Evolutionary conservation across 2,888 invertebrate genomes (phyloP).

Genomic region (Biston stratarius): DNA sequence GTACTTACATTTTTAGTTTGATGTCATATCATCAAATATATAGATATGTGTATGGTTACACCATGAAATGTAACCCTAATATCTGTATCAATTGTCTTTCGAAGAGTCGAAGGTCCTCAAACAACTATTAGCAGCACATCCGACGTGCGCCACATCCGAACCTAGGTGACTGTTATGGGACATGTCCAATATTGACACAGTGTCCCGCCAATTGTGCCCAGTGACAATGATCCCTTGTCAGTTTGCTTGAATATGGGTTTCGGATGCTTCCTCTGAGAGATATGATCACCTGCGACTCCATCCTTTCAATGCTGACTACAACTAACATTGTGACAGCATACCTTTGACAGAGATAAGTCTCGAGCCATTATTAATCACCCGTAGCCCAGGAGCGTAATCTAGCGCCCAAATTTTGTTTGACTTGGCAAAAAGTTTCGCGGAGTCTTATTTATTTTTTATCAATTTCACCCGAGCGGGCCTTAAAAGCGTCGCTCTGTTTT

Average conservation of each 20-base stretch:
- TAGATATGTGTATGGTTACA: not conserved
- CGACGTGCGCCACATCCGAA: constrained; percentile 70
- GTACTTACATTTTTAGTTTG: too few relatives aligned
- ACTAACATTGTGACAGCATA: constrained; percentile 38
- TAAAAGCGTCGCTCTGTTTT: constrained; percentile 82
- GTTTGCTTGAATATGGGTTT: constrained; percentile 64
- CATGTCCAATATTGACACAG: constrained; percentile 82
- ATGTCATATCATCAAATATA: too few relatives aligned
- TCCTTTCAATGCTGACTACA: constrained; percentile 34
- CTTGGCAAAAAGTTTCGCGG: constrained; percentile 75
- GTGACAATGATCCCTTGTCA: constrained; percentile 80
- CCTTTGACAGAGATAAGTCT: constrained; percentile 49
- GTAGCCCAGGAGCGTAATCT: constrained; percentile 64
- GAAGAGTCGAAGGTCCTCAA: constrained; percentile 68
- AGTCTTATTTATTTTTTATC: constrained; percentile 85
- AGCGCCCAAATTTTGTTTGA: constrained; percentile 76
- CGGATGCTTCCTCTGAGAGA: constrained; percentile 55
- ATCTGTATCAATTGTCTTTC: constrained; percentile 45
- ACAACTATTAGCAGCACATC: constrained; percentile 69
- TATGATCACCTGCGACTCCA: constrained; percentile 47
- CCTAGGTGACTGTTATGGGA: constrained; percentile 66
- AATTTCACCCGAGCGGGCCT: constrained; percentile 77
- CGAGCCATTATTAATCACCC: constrained; percentile 74
- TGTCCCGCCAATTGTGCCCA: constrained; percentile 70
- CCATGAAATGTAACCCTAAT: constrained; percentile 15